phyloP scores from a whole-genome alignment of 2,888 invertebrate species.

The Ectemnius cavifrons region DNA sequence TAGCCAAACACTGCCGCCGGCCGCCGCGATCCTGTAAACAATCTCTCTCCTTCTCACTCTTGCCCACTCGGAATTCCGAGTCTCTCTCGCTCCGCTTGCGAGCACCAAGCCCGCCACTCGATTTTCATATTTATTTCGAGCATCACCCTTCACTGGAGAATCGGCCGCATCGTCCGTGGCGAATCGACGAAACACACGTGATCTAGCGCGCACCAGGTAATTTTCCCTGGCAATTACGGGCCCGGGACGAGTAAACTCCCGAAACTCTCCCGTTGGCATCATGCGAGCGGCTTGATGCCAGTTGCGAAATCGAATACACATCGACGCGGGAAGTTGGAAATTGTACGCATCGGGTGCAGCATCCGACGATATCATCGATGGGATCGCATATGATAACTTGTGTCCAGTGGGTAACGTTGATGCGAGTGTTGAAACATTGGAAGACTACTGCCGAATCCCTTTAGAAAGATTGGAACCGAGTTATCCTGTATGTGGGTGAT shows the following conservation, averaged over 20 bases:
- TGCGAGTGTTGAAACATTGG: no score
- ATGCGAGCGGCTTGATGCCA: conserved; percentile 24
- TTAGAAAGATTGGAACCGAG: no score
- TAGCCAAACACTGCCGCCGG: conserved; percentile 58
- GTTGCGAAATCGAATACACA: conserved; percentile 16
- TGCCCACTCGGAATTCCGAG: conserved; percentile 26
- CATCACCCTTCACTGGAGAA: conserved; percentile 22
- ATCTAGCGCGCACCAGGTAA: conserved; percentile 48
- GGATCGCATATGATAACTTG: no score
- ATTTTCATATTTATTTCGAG: conserved; percentile 29
- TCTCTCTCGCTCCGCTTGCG: conserved; percentile 13
- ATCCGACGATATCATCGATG: no score
- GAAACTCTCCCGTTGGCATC: conserved; percentile 22
- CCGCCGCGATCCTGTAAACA: conserved; percentile 59
- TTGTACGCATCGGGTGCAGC: no score
- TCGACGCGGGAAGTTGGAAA: no score
- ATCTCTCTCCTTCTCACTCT: conserved; percentile 42
- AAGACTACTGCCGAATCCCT: no score
- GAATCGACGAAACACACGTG: conserved; percentile 37
- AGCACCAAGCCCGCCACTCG: neutral
- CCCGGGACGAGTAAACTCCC: neutral
- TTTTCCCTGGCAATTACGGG: conserved; percentile 43
- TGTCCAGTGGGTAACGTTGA: no score
- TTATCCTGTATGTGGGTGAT: no score
- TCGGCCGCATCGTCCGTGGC: conserved; percentile 26